Conservation (phyloP, 2,113 vertebrate species). For the Dasyornis broadbenti region DNA sequence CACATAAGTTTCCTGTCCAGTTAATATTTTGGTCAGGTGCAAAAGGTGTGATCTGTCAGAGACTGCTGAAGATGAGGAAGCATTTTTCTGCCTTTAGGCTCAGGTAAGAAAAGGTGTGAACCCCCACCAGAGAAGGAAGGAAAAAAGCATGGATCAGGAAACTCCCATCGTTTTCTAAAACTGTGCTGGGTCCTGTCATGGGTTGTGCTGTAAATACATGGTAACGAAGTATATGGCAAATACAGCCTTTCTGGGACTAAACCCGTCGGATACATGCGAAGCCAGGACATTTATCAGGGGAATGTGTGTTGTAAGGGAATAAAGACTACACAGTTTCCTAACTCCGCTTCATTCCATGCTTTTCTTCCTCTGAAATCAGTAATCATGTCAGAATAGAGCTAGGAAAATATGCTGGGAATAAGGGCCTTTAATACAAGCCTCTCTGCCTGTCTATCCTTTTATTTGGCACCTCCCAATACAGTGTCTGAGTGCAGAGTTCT, state of each 20-base stretch:
- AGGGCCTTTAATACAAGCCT: background rate
- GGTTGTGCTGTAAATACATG: background rate
- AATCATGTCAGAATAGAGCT: background rate
- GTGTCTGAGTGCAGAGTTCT: slow-evolving; percentile 39
- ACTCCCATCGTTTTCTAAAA: background rate
- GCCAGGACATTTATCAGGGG: background rate
- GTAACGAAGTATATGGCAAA: background rate
- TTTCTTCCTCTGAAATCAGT: background rate
- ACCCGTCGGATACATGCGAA: background rate
- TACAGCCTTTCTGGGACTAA: background rate
- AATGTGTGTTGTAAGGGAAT: background rate
- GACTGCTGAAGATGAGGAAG: background rate
- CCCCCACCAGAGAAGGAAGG: background rate
- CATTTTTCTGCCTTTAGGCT: background rate
- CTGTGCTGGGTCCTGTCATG: background rate
- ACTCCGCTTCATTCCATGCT: background rate
- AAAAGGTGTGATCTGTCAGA: background rate
- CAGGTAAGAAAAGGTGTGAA: background rate
- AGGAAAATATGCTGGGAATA: background rate
- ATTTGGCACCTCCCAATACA: slow-evolving; percentile 13
- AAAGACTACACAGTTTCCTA: background rate
- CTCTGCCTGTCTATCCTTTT: slow-evolving; percentile 36
- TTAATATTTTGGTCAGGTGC: background rate
- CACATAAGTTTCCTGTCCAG: background rate
- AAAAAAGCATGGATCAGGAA: background rate